Evolutionary conservation across 2,797 vertebrate genomes (phyloP).

Genomic region (Rhabdomys pumilio): DNA sequence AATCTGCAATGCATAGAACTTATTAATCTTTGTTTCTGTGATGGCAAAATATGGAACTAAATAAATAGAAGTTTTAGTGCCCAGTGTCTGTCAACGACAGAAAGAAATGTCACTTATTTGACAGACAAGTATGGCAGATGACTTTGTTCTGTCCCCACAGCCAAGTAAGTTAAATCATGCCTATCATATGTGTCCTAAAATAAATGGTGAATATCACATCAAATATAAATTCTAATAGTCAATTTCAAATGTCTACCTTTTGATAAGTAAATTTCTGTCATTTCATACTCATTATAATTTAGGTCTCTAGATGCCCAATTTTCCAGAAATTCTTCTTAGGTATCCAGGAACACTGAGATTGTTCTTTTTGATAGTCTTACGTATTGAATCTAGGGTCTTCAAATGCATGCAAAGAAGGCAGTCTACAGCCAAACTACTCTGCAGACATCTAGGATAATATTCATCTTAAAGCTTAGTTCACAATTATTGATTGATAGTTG

Average conservation of each 20-base stretch:
- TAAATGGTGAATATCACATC: not conserved
- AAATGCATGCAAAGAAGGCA: not conserved
- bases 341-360: too few relatives aligned
- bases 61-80: slow-evolving; percentile 27
- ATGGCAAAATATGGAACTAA: not conserved
- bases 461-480: not conserved
- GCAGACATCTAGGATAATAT: not conserved
- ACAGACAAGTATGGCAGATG: slow-evolving; percentile 71
- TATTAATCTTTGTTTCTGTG: slow-evolving; percentile 35
- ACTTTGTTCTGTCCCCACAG: slow-evolving; percentile 73
- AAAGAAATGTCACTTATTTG: slow-evolving; percentile 49
- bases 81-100: slow-evolving; percentile 9
- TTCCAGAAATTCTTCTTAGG: too few relatives aligned
- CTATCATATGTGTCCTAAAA: fast-evolving
- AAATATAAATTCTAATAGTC: not conserved
- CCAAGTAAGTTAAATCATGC: slow-evolving; percentile 59
- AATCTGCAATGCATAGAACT: not conserved
- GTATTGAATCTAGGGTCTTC: not conserved
- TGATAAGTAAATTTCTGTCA: not conserved
- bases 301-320: too few relatives aligned
- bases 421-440: not conserved
- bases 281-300: not conserved
- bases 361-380: not conserved
- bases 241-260: too few relatives aligned
- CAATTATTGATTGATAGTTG: not conserved